A percentile compares a stretch with the other conserved stretches of the same genome.
These are phyloP conservation scores for Pyrrhia umbra DNA, from an alignment of 2,888 invertebrate genomes.

Conservation along the genomic window DNA sequence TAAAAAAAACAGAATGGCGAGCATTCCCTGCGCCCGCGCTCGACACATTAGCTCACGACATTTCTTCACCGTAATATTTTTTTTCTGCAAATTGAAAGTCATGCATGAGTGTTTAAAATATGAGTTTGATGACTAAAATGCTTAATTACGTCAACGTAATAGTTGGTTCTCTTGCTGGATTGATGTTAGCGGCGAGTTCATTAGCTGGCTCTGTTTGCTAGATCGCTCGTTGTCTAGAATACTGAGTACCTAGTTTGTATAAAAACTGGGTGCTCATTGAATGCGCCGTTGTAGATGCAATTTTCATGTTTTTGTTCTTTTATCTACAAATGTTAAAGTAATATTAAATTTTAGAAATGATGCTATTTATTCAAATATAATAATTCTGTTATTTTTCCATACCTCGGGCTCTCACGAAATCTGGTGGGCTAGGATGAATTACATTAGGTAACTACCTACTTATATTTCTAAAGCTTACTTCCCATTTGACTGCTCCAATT, in stretches of 20 bases:
- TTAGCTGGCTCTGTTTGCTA: constrained; percentile 40
- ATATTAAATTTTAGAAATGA: neutral
- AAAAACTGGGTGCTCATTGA: constrained; percentile 23
- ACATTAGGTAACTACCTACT: neutral
- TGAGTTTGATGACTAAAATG: constrained; percentile 66
- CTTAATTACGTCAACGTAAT: constrained; percentile 63
- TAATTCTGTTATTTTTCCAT: neutral
- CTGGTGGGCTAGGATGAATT: neutral
- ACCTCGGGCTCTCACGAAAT: no score
- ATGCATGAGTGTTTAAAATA: constrained; percentile 74
- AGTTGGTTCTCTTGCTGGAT: constrained; percentile 54
- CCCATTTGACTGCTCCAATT: neutral
- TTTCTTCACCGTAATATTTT: constrained; percentile 77
- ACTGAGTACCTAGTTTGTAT: constrained; percentile 15
- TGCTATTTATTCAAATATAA: no score
- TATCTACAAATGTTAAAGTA: neutral
- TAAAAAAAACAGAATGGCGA: constrained; percentile 83
- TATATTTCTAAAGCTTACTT: neutral
- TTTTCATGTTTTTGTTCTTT: constrained; percentile 7
- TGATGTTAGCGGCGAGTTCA: constrained; percentile 52
- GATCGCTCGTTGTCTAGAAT: constrained; percentile 21
- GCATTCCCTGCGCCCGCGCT: constrained; percentile 81
- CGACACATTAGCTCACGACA: constrained; percentile 86
- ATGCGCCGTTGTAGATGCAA: neutral
- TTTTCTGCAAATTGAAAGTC: constrained; percentile 82